phyloP scores from a whole-genome alignment of 1,140 invertebrate genomes.

The Brachionus angularis region DNA sequence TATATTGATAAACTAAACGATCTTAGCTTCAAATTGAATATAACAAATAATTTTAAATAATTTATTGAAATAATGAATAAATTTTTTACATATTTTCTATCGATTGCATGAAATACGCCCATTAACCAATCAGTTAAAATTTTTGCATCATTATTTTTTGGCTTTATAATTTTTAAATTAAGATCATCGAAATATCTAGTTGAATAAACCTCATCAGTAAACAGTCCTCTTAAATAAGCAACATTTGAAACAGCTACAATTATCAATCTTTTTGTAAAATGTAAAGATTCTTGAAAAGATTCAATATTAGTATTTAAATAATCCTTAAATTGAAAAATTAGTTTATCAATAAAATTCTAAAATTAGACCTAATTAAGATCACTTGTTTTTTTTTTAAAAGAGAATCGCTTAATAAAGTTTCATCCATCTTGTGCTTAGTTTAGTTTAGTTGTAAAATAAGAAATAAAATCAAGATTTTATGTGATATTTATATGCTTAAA shows the following conservation, averaged over 20 bases:
- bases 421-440: too few species aligned
- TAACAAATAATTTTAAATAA: not conserved
- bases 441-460: too few species aligned
- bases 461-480: too few species aligned
- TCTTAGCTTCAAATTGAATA: not conserved
- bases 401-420: not conserved
- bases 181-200: conserved; percentile 7
- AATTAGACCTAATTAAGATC: not conserved
- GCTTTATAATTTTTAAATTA: conserved; percentile 9
- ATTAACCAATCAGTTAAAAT: conserved; percentile 2
- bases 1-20: conserved; percentile 6
- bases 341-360: not conserved
- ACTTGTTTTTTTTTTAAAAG: not conserved
- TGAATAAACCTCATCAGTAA: not conserved
- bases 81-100: conserved; percentile 22
- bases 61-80: not conserved
- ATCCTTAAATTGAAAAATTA: not conserved
- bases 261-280: not conserved
- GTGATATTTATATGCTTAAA: too few species aligned
- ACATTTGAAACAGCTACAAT: not conserved
- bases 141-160: not conserved
- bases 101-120: conserved; percentile 14
- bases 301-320: conserved; percentile 1
- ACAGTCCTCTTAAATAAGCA: not conserved
- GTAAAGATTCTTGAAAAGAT: conserved; percentile 4